Conservation (phyloP, 1,140 invertebrate species). For the Phocides pigmalion region DNA sequence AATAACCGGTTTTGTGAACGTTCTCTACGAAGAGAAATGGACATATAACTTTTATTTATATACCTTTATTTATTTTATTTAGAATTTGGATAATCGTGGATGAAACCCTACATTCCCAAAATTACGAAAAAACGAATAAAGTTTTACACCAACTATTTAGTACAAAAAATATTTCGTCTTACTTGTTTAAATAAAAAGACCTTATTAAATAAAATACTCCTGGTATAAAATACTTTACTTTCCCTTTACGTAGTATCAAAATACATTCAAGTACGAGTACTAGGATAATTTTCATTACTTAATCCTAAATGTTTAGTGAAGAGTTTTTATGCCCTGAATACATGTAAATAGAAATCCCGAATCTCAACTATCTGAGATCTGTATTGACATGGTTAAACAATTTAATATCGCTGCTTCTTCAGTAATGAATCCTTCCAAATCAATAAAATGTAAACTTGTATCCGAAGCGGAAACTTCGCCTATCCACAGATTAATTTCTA, state of each 20-base stretch:
- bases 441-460: constrained; percentile 30
- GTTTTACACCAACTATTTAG: too few relatives aligned
- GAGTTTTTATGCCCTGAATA: neutral
- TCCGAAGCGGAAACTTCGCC: constrained; percentile 25
- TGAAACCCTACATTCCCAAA: too few relatives aligned
- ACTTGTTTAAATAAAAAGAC: too few relatives aligned
- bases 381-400: constrained; percentile 8
- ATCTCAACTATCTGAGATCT: neutral
- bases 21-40: neutral
- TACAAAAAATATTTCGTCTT: too few relatives aligned
- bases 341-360: neutral
- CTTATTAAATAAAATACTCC: too few relatives aligned
- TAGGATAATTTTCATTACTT: neutral
- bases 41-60: too few relatives aligned
- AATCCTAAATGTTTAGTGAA: neutral
- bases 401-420: neutral
- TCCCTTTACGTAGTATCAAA: neutral
- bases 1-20: constrained; percentile 1
- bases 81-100: too few relatives aligned
- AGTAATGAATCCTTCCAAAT: constrained; percentile 20
- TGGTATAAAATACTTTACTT: too few relatives aligned
- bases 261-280: neutral
- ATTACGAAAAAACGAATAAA: too few relatives aligned
- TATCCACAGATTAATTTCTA: constrained; percentile 29
- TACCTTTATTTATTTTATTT: too few relatives aligned